Evolutionary conservation across 1,140 invertebrate genomes (phyloP).

Genomic region (Eumaeus atala): DNA sequence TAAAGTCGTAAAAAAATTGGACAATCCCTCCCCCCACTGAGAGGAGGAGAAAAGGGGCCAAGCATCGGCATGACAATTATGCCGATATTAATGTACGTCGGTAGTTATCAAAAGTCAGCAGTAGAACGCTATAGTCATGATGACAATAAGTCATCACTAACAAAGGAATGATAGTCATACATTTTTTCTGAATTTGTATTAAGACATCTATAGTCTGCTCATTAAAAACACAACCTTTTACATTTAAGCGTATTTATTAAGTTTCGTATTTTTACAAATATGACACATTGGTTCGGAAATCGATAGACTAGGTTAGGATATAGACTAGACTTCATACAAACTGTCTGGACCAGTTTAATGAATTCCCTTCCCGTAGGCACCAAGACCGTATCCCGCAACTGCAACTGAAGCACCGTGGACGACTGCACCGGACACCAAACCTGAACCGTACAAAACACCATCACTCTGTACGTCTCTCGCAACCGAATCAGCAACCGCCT

Average conservation of each 20-base stretch:
- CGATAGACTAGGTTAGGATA: slow-evolving; percentile 6
- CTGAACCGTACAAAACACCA: neutral
- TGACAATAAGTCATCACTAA: neutral
- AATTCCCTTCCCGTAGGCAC: slow-evolving; percentile 4
- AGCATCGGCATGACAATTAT: no score
- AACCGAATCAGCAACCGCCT: slow-evolving; percentile 56
- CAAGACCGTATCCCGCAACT: neutral
- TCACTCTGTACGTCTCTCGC: slow-evolving; percentile 29
- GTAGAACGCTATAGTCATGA: neutral
- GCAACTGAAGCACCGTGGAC: neutral
- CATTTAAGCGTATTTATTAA: slow-evolving; percentile 6
- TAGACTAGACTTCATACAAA: slow-evolving; percentile 3
- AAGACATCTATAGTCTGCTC: neutral
- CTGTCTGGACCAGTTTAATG: neutral
- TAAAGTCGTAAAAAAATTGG: no score
- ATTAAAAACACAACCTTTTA: neutral
- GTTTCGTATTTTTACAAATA: slow-evolving; percentile 6
- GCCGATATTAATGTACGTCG: no score
- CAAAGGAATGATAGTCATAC: neutral
- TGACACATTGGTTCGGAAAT: slow-evolving; percentile 7
- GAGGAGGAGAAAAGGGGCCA: no score
- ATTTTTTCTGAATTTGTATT: neutral
- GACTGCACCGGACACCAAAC: neutral
- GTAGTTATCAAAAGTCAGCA: neutral
- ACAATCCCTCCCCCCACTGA: no score